phyloP scores from a whole-genome alignment of 2,113 vertebrate genomes.

The Catagonus wagneri region DNA sequence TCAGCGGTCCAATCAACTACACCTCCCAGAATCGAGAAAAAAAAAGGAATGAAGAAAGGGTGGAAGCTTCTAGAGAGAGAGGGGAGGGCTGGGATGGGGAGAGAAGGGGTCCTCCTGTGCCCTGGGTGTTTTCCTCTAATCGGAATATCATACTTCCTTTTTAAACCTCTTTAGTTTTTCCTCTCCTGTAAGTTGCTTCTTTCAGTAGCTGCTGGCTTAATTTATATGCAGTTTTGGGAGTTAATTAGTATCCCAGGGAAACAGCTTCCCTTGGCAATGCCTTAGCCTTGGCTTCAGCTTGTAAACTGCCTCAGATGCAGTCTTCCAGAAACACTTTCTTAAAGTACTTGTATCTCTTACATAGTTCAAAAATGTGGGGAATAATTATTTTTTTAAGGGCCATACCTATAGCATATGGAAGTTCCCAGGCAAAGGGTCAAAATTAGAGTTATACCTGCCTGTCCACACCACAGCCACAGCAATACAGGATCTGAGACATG shows the following conservation, averaged over 20 bases:
- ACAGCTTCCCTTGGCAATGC: slow-evolving; percentile 56
- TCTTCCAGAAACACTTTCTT: slow-evolving; percentile 62
- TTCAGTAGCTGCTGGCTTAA: slow-evolving; percentile 54
- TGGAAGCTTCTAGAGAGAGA: background rate
- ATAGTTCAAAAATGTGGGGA: background rate
- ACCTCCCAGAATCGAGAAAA: background rate
- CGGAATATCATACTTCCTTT: slow-evolving; percentile 21
- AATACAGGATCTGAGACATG: too few species aligned
- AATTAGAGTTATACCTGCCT: too few species aligned
- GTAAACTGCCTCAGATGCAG: background rate
- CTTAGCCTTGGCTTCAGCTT: slow-evolving; percentile 47
- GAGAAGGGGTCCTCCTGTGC: background rate
- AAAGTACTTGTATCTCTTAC: background rate
- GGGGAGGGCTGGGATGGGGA: background rate
- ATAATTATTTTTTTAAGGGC: too few species aligned
- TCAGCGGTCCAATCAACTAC: background rate
- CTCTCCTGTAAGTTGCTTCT: slow-evolving; percentile 23
- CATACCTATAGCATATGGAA: too few species aligned
- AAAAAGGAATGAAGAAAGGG: background rate
- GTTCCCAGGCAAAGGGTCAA: too few species aligned
- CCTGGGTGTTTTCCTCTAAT: background rate
- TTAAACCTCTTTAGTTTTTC: slow-evolving; percentile 3
- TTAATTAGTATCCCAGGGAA: slow-evolving; percentile 76
- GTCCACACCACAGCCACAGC: too few species aligned
- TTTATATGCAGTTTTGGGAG: slow-evolving; percentile 65